These are phyloP conservation scores for Thymallus thymallus DNA, from an alignment of 2,113 vertebrate species.

Conservation along the genomic window DNA sequence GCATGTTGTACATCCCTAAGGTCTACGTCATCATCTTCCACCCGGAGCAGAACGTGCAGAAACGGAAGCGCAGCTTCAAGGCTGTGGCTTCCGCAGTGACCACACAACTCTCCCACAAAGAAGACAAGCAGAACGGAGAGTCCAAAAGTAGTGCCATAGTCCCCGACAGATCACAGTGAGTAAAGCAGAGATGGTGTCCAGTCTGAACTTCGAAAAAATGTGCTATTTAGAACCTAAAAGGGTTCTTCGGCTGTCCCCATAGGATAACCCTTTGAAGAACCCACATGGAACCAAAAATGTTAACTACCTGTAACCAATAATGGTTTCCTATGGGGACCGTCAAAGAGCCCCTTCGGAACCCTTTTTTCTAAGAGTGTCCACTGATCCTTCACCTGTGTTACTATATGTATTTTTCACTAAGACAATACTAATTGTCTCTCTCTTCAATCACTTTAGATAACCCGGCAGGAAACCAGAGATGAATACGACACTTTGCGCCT, in stretches of 20 bases:
- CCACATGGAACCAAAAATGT: too few species aligned
- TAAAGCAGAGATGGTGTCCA: not conserved
- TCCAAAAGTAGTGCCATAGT: constrained; percentile 69
- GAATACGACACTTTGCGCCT: not conserved
- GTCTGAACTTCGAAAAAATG: not conserved
- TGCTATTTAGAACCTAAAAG: too few species aligned
- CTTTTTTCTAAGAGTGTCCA: not conserved
- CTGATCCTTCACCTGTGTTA: not conserved
- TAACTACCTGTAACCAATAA: too few species aligned
- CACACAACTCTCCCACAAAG: constrained; percentile 74
- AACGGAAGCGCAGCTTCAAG: constrained; percentile 86
- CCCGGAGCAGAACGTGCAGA: constrained; percentile 89
- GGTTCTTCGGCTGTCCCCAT: too few species aligned
- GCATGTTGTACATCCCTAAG: constrained; percentile 90
- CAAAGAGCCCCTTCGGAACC: too few species aligned
- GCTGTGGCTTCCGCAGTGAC: constrained; percentile 69
- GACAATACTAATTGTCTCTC: not conserved
- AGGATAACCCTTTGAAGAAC: too few species aligned
- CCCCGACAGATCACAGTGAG: constrained; percentile 70
- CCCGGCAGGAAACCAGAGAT: not conserved
- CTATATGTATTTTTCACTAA: not conserved
- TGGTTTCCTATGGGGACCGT: too few species aligned
- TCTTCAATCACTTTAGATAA: constrained; percentile 8
- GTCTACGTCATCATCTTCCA: constrained; percentile 87
- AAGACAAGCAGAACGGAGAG: constrained; percentile 77